Evolutionary conservation across 2,888 invertebrate genomes (phyloP), one percentile per base, ranked within the genome.

Genomic region (Dendrolimus houi): DNA sequence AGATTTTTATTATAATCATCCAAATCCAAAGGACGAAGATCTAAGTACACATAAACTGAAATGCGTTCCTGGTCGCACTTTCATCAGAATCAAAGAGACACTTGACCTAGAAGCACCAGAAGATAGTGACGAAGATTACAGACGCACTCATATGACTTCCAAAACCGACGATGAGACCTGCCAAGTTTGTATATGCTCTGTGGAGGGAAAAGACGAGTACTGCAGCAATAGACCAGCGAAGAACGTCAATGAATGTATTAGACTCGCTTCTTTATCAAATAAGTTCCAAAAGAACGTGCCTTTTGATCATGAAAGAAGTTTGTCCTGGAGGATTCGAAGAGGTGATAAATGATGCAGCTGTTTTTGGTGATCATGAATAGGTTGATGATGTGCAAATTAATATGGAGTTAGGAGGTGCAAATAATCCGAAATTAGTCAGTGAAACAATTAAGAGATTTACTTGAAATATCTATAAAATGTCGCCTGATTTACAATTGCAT

Each of bases 61-160:
- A 65, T 89, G 88, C 60, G 58, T 77, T 0, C 87, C 87, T n/a
- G 87, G 88, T 3, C 78, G 83, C 1, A 87, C 87, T 0, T 58
- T 74, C 0, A 74, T 87, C 0, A 77, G 65, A 56, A 55, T 85
- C 0, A 65, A 62, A 9, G 62, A 67, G 7, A 62, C 58, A 52
- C 1, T n/a, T 0, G 9, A 41, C 6, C 40, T 0, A 9, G 57
- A 0, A 14, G 61, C 64, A 0, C 52, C 58, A 0, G 66, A 61
- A 0, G 56, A 60, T 0, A 58, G 59, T 2, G 64, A 68, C 0
- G 62, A 64, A 0, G 56, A 56, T 55, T 52, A 53, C 13, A 67
- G 77, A 57, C 70, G 79, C 52, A 59, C 62, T 0, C 85, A 85
- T 52, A 85, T 81, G 82, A 79, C 70, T 8, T 61, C 64, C 1